Evolutionary conservation across 1,140 invertebrate species (phyloP).

Genomic region (Gonioctena quinquepunctata): DNA sequence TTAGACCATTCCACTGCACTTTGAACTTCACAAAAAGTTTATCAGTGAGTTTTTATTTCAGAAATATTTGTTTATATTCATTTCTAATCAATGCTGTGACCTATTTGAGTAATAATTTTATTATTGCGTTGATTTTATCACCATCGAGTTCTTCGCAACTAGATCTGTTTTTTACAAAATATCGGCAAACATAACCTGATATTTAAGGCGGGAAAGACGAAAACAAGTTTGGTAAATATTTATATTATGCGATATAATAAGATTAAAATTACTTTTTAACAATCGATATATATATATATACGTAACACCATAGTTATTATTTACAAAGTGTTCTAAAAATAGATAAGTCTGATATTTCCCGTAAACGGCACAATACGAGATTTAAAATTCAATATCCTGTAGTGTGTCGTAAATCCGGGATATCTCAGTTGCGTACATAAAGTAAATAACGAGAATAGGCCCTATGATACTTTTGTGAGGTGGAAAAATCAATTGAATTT

Average conservation of each 20-base stretch:
- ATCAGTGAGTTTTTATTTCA: conserved; percentile 11
- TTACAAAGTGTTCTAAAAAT: conserved; percentile 8
- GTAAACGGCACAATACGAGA: conserved; percentile 20
- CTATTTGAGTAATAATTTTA: conserved; percentile 9
- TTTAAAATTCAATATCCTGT: conserved; percentile 1
- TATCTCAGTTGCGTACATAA: conserved; percentile 35
- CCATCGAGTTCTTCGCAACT: neutral
- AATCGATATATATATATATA: neutral
- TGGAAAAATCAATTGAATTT: conserved; percentile 16
- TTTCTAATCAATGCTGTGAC: conserved; percentile 1
- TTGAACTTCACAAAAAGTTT: conserved; percentile 17
- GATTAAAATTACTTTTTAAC: neutral
- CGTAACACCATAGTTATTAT: conserved; percentile 1
- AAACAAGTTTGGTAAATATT: neutral
- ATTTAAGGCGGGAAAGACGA: conserved; percentile 1
- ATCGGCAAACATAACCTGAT: conserved; percentile 8
- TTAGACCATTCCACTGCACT: conserved; percentile 14
- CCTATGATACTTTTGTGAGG: conserved; percentile 43
- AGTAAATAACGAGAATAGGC: conserved; percentile 44
- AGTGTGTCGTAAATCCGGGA: conserved; percentile 11
- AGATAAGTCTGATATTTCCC: neutral
- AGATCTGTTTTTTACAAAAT: neutral
- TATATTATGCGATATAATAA: neutral
- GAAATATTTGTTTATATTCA: neutral
- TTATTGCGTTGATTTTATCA: neutral